Base-by-base conservation (phyloP, 1,140 invertebrate genomes). In the Scaptomyza hsui region DNA sequence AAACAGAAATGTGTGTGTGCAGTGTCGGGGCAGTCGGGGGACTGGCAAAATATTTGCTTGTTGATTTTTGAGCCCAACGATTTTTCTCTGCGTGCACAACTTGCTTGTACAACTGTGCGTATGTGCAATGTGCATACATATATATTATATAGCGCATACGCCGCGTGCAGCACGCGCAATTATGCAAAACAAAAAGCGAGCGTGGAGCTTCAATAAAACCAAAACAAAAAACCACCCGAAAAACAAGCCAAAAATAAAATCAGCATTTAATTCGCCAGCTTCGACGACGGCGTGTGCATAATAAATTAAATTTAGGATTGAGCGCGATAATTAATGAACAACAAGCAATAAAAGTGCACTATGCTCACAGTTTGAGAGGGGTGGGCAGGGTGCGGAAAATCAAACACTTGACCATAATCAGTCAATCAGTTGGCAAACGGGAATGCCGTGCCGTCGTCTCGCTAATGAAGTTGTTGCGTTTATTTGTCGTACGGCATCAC, bases 401-500 rank as follows among this genome's bases (percentile, higher is more conserved):
- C 64, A 72, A 68, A 79, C 82, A 88, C 81, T 86, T 86, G 81
- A 86, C 81, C 81, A 86, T 86, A 86, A 86, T 86, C 81, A 86
- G 82, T 86, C 81, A 86, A 86, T 86, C 81, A 86, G 81, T 52
- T 72, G 52, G 76, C 72, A 76, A 83, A 86, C 80, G 75, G 70
- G 82, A 49, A 56, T 61, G 73, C 51, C 49, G 60, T 13, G 52
- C 26, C 26, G 16, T 49, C 68, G 21, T 60, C 52, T 35, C 64
- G 75, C 75, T 86, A 86, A 86, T 86, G 82, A 86, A 86, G 81
- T 86, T 81, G 81, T 86, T 86, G 73, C 79, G 81, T 80, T 88
- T 81, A 62, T 69, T 64, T 60, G 78, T 78, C 63, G 63, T 72
- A 57, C 32, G 73, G 68, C 69, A 39, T 57, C 74, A 64, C 74